A percentile compares a stretch with the other conserved stretches of the same genome.
Evolutionary conservation across 2,797 vertebrate genomes (phyloP).

Genomic region (Chrosomus eos): DNA sequence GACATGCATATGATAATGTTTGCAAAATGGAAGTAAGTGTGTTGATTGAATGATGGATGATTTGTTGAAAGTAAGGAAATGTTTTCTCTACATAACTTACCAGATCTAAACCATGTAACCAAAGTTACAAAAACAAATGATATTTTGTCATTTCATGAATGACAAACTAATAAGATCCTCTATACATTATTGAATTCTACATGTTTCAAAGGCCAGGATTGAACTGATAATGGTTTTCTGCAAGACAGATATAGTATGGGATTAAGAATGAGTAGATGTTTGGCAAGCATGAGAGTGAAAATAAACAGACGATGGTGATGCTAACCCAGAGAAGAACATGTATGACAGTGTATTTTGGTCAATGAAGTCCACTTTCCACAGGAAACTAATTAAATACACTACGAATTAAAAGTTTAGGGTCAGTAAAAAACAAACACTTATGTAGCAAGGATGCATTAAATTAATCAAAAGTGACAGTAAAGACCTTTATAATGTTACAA

Average conservation of each 20-base stretch:
- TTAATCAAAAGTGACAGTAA: not conserved
- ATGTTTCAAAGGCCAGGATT: not conserved
- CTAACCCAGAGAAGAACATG: constrained; percentile 11
- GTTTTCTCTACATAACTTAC: not conserved
- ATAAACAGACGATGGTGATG: not conserved
- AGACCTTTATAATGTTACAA: not conserved
- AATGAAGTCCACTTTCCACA: not conserved
- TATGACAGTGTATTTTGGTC: not conserved
- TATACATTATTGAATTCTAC: not conserved
- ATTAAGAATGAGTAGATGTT: constrained; percentile 17
- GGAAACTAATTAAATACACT: not conserved
- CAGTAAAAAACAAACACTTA: not conserved
- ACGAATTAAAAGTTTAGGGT: not conserved
- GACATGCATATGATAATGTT: not conserved
- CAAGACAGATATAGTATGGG: not conserved
- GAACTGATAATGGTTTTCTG: not conserved
- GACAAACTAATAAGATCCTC: not conserved
- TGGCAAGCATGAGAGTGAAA: constrained; percentile 16
- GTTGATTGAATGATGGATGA: constrained; percentile 10
- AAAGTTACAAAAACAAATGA: not conserved
- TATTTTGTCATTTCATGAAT: not conserved
- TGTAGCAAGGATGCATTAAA: not conserved
- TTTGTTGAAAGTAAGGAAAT: not conserved
- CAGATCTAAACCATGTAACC: not conserved
- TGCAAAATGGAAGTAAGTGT: not conserved